Evolutionary conservation across 2,113 vertebrate species (phyloP), one percentile per base, ranked within the genome.

Genomic region (Callaeas wilsoni): DNA sequence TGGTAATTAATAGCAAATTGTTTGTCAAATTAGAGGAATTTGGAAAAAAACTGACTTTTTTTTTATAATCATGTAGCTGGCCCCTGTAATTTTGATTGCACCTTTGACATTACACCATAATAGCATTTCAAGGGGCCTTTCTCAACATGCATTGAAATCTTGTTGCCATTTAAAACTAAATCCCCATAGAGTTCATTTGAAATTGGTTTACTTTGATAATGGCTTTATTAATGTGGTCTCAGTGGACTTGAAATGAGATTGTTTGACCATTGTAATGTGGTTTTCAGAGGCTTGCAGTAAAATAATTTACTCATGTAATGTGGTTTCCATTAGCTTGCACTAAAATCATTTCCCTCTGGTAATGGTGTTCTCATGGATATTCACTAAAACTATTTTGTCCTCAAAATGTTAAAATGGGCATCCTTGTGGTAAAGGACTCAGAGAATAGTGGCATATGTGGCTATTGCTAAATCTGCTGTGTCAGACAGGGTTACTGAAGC

Each of bases 191-290:
- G 77, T 97, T 97, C 70, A 95, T 96, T 94, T 98, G 94, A 98
- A 98, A 98, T 98, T 98, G 94, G 98, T 98, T 98, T 98, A 97
- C 96, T 98, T 92, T 95, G 96, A 97, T 98, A 98, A 98, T 97
- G 96, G 97, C 97, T 97, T 98, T 98, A 98, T 98, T 98, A 98
- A 98, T 97, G 97, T 96, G 95, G 97, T 97, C 97, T 98, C 97
- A 52, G 84, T 89, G 97, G 98, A 97, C 94, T 96, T 94, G 87
- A 93, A 98, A 97, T 97, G 97, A 97, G 97, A 97, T 98, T 98
- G 97, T 98, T 98, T 98, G 98, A 98, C 98, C 98, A 97, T 97
- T 96, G 95, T 96, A 97, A 97, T 97, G 96, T 95, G 97, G 97
- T 98, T 97, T 98, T 97, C 96, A 97, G 91, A 97, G 97, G 93